Base-by-base conservation (phyloP, 2,888 invertebrate genomes). In the Hybos culiciformis region DNA sequence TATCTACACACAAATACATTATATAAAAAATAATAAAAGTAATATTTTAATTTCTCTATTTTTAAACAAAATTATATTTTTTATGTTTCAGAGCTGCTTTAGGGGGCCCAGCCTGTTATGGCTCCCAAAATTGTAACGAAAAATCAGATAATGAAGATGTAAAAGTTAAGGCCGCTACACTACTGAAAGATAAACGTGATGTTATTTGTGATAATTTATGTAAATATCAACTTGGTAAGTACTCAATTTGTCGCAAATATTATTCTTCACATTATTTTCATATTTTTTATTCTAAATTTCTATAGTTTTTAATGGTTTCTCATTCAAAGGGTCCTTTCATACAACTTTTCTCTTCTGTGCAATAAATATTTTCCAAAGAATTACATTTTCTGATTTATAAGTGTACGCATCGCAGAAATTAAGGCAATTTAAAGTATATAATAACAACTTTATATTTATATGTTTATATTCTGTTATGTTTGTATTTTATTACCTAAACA, bases 191-290 rank as follows among this genome's bases (percentile, higher is more conserved):
- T 36, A 50, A 52, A 40, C 44, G 49, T 39, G 21, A 48, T 17
- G 62, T 61, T 39, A 75, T 77, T 43, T 80, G 79, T 52, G 71
- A 73, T 1, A 62, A 73, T 26, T 69, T 79, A 41, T 80, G 80
- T 60, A 60, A 63, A 42, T 73, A 76, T 56, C 66, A 67, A 45
- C 62, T 79, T 37, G 80, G 75, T 66, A 56, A 54, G 59, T 54
- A 32, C 12, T 24, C 20, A 37, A 38, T 15, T 36, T 9, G n/a
- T 18, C 18, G 18, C n/a, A 18, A 11, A 45, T 19, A 26, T 26
- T 19, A 20, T 34, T 24, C 20, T 23, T 31, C 20, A 26, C n/a
- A 40, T 15, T 37, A 29, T 34, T 38, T 26, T 5, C 15, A 32
- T n/a, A 34, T 20, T 45, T 32, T 9, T 8, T 32, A 3, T 18